phyloP scores from a whole-genome alignment of 35 echinoderm and acorn worm genomes.

The Apostichopus parvimensis region DNA sequence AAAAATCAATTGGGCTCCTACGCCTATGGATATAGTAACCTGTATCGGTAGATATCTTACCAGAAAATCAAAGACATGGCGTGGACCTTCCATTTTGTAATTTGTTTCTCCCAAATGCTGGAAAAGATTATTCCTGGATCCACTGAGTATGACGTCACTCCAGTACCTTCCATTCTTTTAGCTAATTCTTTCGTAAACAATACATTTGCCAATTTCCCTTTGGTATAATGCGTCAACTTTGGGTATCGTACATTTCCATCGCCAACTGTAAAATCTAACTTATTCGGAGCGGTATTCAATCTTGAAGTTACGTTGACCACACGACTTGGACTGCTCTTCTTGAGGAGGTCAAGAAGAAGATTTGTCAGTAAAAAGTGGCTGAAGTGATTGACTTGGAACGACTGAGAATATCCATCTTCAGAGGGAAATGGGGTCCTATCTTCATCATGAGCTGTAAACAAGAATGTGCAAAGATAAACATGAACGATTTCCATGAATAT shows the following conservation, averaged over 20 bases:
- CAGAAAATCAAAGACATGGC: constrained; percentile 4
- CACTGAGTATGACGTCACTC: constrained; percentile 61
- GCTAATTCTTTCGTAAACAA: constrained; percentile 75
- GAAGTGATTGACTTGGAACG: constrained; percentile 76
- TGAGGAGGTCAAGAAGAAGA: constrained; percentile 71
- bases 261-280: constrained; percentile 38
- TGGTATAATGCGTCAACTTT: constrained; percentile 40
- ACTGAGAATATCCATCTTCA: constrained; percentile 58
- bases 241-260: constrained; percentile 46
- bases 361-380: constrained; percentile 83
- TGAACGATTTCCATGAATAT: background rate
- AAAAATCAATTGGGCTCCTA: too few relatives aligned
- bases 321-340: constrained; percentile 75
- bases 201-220: constrained; percentile 83
- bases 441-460: constrained; percentile 6
- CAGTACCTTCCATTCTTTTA: constrained; percentile 64
- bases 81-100: background rate
- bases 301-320: constrained; percentile 69
- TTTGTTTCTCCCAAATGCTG: constrained; percentile 64
- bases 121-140: constrained; percentile 66
- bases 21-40: too few relatives aligned
- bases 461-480: background rate
- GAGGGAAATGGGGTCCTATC: constrained; percentile 22
- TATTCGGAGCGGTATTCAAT: constrained; percentile 5
- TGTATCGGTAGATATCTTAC: background rate